phyloP scores from a whole-genome alignment of 2,113 vertebrate genomes.

The Calidris pugnax region DNA sequence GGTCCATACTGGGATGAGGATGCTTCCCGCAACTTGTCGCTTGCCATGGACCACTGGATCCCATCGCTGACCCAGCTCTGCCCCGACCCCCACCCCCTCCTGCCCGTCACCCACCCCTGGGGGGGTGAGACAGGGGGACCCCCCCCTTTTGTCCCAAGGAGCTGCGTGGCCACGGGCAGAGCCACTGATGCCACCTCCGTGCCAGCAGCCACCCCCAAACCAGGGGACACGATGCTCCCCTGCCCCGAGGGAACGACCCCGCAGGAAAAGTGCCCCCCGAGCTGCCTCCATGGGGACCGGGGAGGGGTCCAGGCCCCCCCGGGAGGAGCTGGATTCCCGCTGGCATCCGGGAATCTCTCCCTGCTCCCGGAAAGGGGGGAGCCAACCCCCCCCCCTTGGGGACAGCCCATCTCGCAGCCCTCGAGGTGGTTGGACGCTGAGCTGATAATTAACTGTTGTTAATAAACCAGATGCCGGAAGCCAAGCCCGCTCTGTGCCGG shows the following conservation, averaged over 20 bases:
- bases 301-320: neutral
- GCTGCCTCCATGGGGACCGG: fast-evolving
- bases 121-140: fast-evolving
- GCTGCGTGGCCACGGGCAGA: neutral
- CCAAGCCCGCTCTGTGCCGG: neutral
- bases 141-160: neutral
- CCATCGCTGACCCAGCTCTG: neutral
- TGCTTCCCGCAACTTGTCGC: fast-evolving
- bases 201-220: neutral
- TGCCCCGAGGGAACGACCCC: fast-evolving
- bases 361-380: neutral
- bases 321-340: fast-evolving
- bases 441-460: neutral
- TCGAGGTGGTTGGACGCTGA: neutral
- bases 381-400: fast-evolving
- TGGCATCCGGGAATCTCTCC: neutral
- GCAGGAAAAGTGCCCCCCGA: fast-evolving
- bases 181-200: fast-evolving
- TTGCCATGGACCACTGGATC: fast-evolving
- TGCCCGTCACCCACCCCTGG: fast-evolving
- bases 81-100: neutral
- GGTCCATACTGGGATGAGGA: neutral
- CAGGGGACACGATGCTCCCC: neutral
- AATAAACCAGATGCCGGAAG: slow-evolving; percentile 2
- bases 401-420: neutral